Conservation (phyloP, 2,113 vertebrate species). For the Oncorhynchus tshawytscha region DNA sequence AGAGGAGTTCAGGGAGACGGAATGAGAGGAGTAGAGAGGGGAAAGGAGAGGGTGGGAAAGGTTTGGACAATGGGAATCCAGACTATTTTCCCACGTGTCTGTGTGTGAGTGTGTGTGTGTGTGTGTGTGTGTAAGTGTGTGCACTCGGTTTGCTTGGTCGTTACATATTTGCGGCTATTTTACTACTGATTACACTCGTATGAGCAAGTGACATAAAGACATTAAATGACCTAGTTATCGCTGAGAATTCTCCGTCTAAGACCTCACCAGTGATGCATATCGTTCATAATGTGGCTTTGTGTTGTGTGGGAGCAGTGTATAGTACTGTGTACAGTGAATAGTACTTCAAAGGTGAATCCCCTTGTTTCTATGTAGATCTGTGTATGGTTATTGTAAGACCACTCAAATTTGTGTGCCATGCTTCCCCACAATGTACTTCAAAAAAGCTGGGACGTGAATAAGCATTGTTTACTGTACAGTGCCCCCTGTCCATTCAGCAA, state of each 20-base stretch:
- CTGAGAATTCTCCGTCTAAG: too few relatives aligned
- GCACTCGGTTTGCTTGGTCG: background rate
- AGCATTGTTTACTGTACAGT: background rate
- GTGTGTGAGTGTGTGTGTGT: background rate
- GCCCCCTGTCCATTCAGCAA: background rate
- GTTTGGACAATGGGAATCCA: too few relatives aligned
- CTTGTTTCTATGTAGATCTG: background rate
- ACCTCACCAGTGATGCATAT: background rate
- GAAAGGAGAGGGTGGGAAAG: background rate
- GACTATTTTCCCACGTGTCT: background rate
- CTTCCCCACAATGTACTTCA: conserved; percentile 17
- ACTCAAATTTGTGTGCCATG: conserved; percentile 14
- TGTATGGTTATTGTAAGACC: conserved; percentile 5
- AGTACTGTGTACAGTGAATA: too few relatives aligned
- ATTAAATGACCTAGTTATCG: too few relatives aligned
- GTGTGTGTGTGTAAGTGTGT: conserved; percentile 1
- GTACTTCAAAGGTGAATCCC: background rate
- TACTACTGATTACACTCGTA: background rate
- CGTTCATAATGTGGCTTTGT: background rate
- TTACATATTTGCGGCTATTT: too few relatives aligned
- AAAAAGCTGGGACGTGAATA: conserved; percentile 27
- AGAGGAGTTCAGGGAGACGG: conserved; percentile 11
- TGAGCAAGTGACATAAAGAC: too few relatives aligned
- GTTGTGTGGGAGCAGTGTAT: conserved; percentile 4
- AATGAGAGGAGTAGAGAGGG: background rate